A percentile compares a stretch with the other conserved stretches of the same genome.
phyloP scores from a whole-genome alignment of 2,888 invertebrate species.

The Pandemis corylana region DNA sequence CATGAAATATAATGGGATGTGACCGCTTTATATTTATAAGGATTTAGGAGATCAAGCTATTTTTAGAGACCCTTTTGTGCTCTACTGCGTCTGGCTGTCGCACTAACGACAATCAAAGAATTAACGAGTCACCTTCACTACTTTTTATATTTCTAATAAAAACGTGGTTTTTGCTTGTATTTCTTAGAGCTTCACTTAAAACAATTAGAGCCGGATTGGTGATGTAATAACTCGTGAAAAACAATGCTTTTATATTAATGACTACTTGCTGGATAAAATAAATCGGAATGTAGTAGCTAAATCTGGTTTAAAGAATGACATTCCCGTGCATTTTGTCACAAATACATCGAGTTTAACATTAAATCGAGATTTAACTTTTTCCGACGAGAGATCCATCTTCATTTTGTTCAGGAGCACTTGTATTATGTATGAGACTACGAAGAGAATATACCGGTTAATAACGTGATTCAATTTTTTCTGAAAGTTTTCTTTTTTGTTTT shows the following conservation, averaged over 20 bases:
- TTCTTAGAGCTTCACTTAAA: constrained; percentile 2
- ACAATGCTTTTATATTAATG: not conserved
- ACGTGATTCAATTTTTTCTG: not conserved
- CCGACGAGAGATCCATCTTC: too few relatives aligned
- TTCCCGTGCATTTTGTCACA: too few relatives aligned
- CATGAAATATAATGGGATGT: constrained; percentile 81
- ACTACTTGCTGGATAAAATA: too few relatives aligned
- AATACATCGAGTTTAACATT: too few relatives aligned
- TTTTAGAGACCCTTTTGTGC: constrained; percentile 62
- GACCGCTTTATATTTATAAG: constrained; percentile 82
- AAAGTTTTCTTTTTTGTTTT: constrained; percentile 72
- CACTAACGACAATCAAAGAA: constrained; percentile 28
- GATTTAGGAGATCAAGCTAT: constrained; percentile 73
- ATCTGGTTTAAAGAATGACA: too few relatives aligned
- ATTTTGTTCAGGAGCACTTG: too few relatives aligned
- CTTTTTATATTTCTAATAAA: constrained; percentile 2
- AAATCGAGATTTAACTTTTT: too few relatives aligned
- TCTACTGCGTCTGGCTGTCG: constrained; percentile 42
- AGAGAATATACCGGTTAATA: not conserved
- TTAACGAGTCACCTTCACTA: constrained; percentile 17
- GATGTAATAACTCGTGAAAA: not conserved
- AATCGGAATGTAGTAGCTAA: too few relatives aligned
- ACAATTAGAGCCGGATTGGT: constrained; percentile 10
- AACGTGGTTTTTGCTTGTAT: constrained; percentile 1
- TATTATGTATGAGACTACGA: too few relatives aligned